Evolutionary conservation across 1,140 invertebrate species (phyloP), one percentile per base, ranked within the genome.

Genomic region (Acromyrmex charruanus): DNA sequence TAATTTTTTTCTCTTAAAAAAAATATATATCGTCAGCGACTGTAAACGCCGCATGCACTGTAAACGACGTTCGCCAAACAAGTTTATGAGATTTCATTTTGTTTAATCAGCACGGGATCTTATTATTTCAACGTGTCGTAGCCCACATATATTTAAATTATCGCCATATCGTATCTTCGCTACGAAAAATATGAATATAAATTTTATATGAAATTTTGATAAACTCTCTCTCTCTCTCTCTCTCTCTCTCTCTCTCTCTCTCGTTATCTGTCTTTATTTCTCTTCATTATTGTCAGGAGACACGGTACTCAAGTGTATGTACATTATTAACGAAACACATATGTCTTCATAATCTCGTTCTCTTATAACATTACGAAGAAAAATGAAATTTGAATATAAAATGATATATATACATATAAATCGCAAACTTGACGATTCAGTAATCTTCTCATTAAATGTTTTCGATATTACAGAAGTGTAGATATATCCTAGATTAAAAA

Each of bases 1-100:
- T 44, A 39, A 49, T 71, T 39, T 21, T 25, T 44, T 25, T 44
- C 21, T 77, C n/a, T 61, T 9, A 16, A 25, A 21, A 18, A 3
- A 75, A 39, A 75, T 58, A 35, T 39, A 9, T 5, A 31, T 18
- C 35, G 86, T 72, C 35, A 69, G 63, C 85, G 77, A 82, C 81
- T 51, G 77, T 28, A 39, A 25, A 25, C 49, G 65, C 28, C 31
- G 39, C 87, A 59, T 71, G 77, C 75, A 72, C 49, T 25, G 16
- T n/a, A 1, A 39, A 35, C 55, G 10, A 0, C 21, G 16, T 25
- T 53, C 21, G 58, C 59, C 53, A 84, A 86, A 85, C 79, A 69
- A 87, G 69, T 74, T 89, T 85, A 58, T 84, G 65, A 85, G 79
- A 91, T 88, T 88, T 88, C 44, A 80, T 85, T 82, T 79, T 75